Base-by-base conservation (phyloP, 2,797 vertebrate genomes). In the Benthosema pterotum region DNA sequence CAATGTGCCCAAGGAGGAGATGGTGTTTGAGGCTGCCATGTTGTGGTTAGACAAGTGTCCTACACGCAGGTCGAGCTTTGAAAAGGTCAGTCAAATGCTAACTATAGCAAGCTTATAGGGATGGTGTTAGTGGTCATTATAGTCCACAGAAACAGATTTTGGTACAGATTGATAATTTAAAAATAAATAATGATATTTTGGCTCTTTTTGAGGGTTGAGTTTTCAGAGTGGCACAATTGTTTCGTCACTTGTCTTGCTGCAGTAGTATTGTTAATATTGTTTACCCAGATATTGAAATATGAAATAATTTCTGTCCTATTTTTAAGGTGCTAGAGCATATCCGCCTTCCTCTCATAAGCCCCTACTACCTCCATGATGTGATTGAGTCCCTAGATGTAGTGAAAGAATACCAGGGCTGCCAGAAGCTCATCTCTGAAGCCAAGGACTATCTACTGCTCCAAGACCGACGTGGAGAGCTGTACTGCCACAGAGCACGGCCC, bases 361-460 rank as follows among this genome's bases (percentile, higher is more conserved):
- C 93, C 0, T 94, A 94, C 80, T 94, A 92, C 84, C 92, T 94
- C 73, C 93, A 94, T 7, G 93, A 94, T 8, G 83, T 92, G 45
- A 86, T 94, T 0, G 93, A 94, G 81, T 88, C 90, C 42, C 77
- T 89, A 75, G 90, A 90, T 0, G 90, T 93, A 22, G 89, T 94
- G 60, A 91, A 84, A 61, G 93, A 94, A 54, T 91, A 80, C 60
- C 88, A 85, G 52, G 78, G 57, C 50, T 94, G 93, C 66, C 93
- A 94, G 82, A 89, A 66, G 67, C 92, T 94, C 60, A 93, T 94
- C 78, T 93, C 93, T 0, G 91, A 94, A 66, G 92, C 93, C 57
- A 94, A 94, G 76, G 92, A 94, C 79, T 94, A 93, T 78, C 78
- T 94, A 32, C 83, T 94, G 84, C 86, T 94, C 0, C 93, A 93